Evolutionary conservation across 2,113 vertebrate genomes (phyloP).

Genomic region (Trichechus manatus): DNA sequence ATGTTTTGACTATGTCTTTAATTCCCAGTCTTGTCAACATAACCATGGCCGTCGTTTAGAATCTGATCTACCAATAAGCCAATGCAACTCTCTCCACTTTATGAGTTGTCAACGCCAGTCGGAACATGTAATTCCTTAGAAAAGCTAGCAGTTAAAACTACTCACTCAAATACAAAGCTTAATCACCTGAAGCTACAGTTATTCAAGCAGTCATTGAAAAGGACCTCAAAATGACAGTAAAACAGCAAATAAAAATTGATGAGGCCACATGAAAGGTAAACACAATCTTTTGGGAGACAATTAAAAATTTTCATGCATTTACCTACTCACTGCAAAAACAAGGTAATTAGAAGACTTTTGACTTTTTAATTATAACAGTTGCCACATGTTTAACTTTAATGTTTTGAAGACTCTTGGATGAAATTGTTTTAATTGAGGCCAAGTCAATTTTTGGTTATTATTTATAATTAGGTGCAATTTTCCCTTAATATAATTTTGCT

Average conservation of each 20-base stretch:
- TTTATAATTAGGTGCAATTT: conserved; percentile 83
- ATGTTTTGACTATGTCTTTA: conserved; percentile 18
- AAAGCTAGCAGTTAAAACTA: conserved; percentile 48
- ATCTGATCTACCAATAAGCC: conserved; percentile 33
- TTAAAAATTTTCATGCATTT: conserved; percentile 66
- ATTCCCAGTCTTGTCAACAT: neutral
- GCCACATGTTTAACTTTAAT: conserved; percentile 77
- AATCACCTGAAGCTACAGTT: conserved; percentile 56
- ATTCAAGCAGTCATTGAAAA: conserved; percentile 67
- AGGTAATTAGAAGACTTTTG: conserved; percentile 78
- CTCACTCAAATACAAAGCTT: conserved; percentile 51
- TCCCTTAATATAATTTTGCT: conserved; percentile 70
- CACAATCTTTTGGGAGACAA: conserved; percentile 55
- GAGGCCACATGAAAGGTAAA: conserved; percentile 77
- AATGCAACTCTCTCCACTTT: conserved; percentile 17
- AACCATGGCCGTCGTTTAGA: neutral
- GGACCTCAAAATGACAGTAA: conserved; percentile 58
- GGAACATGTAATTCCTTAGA: conserved; percentile 23
- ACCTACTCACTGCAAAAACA: conserved; percentile 69
- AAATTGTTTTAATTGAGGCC: conserved; percentile 80
- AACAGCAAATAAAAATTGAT: conserved; percentile 77
- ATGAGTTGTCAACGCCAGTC: neutral
- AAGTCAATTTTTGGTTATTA: conserved; percentile 81
- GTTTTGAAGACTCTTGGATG: conserved; percentile 74
- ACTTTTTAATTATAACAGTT: conserved; percentile 79